Conservation (phyloP, 1,140 invertebrate genomes). For the Zophobas morio region DNA sequence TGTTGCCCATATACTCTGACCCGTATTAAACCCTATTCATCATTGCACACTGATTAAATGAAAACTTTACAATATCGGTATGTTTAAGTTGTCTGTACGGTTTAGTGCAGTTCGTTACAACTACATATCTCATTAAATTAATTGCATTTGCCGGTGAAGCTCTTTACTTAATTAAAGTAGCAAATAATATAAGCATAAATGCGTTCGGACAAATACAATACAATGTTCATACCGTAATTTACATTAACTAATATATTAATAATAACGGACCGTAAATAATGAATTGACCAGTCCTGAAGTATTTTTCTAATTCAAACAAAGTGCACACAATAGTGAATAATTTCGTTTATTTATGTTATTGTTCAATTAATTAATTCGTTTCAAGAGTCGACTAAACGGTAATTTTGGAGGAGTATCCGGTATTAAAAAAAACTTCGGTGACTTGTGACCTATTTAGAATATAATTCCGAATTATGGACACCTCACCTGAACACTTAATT, state of each 20-base stretch:
- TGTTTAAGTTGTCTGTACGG: background rate
- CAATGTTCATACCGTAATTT: background rate
- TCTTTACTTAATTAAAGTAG: constrained; percentile 32
- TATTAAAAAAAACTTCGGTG: too few relatives aligned
- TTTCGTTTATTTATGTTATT: too few relatives aligned
- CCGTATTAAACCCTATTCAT: constrained; percentile 24
- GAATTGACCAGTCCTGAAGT: too few relatives aligned
- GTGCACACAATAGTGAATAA: too few relatives aligned
- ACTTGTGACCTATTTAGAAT: too few relatives aligned
- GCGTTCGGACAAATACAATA: background rate
- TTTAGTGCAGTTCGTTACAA: background rate
- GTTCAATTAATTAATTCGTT: too few relatives aligned
- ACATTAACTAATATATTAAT: constrained; percentile 20
- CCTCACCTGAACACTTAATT: too few relatives aligned
- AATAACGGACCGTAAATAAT: too few relatives aligned
- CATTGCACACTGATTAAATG: constrained; percentile 22
- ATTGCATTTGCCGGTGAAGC: constrained; percentile 23
- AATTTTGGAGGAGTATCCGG: too few relatives aligned
- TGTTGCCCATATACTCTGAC: constrained; percentile 12
- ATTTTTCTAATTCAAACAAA: too few relatives aligned
- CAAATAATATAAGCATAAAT: background rate
- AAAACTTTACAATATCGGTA: constrained; percentile 20
- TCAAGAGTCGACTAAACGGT: too few relatives aligned
- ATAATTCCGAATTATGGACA: too few relatives aligned
- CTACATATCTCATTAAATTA: constrained; percentile 21